These are phyloP conservation scores for Lucilia sericata DNA, from an alignment of 1,140 invertebrate species.

Conservation along the genomic window DNA sequence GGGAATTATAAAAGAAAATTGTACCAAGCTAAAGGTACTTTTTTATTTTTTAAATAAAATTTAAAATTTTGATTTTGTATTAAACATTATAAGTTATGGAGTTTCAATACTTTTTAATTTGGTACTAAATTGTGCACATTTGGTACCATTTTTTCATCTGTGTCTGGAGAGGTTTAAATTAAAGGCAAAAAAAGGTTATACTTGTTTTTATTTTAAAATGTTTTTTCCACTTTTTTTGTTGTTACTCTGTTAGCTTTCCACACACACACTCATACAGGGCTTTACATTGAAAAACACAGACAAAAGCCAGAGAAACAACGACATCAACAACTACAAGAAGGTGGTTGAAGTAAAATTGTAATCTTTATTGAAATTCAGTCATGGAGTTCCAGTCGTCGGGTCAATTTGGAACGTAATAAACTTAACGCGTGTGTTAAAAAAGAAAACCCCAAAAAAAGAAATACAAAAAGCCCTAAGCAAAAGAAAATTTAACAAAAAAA, in stretches of 20 bases:
- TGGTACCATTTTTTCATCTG: no score
- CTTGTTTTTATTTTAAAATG: background rate
- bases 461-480: background rate
- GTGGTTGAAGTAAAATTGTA: constrained; percentile 29
- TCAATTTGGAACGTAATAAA: constrained; percentile 65
- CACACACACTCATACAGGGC: background rate
- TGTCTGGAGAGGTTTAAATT: background rate
- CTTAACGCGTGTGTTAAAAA: constrained; percentile 10
- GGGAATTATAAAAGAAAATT: no score
- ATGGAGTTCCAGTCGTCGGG: constrained; percentile 68
- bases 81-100: no score
- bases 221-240: no score
- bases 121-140: no score
- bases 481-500: constrained; percentile 2
- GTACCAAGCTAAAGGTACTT: no score
- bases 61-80: no score
- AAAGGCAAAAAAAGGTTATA: background rate
- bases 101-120: no score
- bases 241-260: background rate
- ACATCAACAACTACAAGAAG: constrained; percentile 6
- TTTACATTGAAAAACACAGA: background rate
- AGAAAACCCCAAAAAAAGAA: background rate
- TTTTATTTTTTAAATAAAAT: no score
- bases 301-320: background rate
- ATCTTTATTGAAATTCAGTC: constrained; percentile 54